Evolutionary conservation across 2,113 vertebrate genomes (phyloP), one percentile per base, ranked within the genome.

Genomic region (Varanus salvator): DNA sequence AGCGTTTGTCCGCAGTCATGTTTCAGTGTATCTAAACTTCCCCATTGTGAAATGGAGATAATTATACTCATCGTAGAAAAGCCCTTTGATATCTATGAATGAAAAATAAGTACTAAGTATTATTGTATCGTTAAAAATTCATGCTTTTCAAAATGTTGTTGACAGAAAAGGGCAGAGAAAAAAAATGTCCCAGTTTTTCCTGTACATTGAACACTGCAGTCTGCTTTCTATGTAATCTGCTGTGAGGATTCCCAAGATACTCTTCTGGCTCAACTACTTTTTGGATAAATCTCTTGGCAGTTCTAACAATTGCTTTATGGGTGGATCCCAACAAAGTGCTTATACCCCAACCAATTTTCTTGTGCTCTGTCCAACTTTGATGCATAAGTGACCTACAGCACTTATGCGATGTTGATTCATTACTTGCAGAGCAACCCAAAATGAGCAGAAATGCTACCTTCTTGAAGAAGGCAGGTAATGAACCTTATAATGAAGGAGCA

Each of bases 41-140:
- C 87, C 84, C 87, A 89, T 52, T 14, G 44, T 85, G 87, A 90
- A 92, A 93, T 60, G 83, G 91, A 92, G 89, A 93, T n/a, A 91
- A 57, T 50, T 91, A 82, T 90, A 91, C 94, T 95, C 91, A 95
- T 90, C 80, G 85, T 87, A 48, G 90, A 91, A 95, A 94, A 94
- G 87, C 87, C 82, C 93, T 95, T 93, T 95, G 92, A 93, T 60
- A 90, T 95, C 91, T 95, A 95, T 90, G 91, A 66, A 94, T 92
- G 38, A 90, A 89, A 87, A 94, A 92, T 15, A 93, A 94, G 89
- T 80, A 71, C 0, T 0, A 89, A 92, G 84, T 31, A 94, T 90
- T 93, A 94, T 84, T 80, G 69, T 81, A 75, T 93, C 84, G 76
- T 92, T 83, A 83, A 95, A 92, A 21, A 50, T 87, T 93, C 9